These are phyloP conservation scores for Pipistrellus kuhlii DNA, from an alignment of 2,797 vertebrate species.

Conservation along the genomic window DNA sequence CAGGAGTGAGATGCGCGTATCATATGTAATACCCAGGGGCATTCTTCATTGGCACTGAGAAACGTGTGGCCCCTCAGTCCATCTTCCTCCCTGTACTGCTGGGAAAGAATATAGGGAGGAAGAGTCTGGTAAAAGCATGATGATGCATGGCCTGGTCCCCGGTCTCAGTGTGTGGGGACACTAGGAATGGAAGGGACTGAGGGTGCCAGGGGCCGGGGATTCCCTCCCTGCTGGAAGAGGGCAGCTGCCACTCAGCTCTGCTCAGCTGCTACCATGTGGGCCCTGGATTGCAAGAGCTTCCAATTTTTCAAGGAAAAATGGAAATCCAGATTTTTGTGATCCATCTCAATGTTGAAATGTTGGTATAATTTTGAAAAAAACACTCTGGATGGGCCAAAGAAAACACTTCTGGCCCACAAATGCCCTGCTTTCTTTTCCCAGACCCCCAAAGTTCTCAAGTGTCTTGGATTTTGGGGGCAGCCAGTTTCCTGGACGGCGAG, in stretches of 20 bases:
- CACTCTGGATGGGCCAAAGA: not conserved
- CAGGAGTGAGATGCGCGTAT: not conserved
- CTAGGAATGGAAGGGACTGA: not conserved
- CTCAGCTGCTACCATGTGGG: not conserved
- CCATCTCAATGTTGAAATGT: not conserved
- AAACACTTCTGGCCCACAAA: not conserved
- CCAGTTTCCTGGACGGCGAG: not conserved
- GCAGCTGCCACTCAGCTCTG: not conserved
- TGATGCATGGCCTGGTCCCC: not conserved
- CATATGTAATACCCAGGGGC: not conserved
- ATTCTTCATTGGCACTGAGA: not conserved
- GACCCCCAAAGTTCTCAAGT: not conserved
- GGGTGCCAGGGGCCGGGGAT: fast-evolving
- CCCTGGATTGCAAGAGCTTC: not conserved
- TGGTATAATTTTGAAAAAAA: not conserved
- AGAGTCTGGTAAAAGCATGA: fast-evolving
- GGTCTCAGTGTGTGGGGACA: not conserved
- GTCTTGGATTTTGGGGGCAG: not conserved
- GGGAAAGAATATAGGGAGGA: not conserved
- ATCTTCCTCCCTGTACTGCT: not conserved
- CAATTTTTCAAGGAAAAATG: not conserved
- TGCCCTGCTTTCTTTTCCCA: not conserved
- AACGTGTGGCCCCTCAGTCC: not conserved
- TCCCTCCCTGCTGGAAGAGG: not conserved
- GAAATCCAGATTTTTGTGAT: not conserved